Percentiles rank a stretch among this genome's conserved stretches.
These are phyloP conservation scores for Mormyrus proboscirostris DNA, from an alignment of 2,797 vertebrate species.

Conservation along the genomic window DNA sequence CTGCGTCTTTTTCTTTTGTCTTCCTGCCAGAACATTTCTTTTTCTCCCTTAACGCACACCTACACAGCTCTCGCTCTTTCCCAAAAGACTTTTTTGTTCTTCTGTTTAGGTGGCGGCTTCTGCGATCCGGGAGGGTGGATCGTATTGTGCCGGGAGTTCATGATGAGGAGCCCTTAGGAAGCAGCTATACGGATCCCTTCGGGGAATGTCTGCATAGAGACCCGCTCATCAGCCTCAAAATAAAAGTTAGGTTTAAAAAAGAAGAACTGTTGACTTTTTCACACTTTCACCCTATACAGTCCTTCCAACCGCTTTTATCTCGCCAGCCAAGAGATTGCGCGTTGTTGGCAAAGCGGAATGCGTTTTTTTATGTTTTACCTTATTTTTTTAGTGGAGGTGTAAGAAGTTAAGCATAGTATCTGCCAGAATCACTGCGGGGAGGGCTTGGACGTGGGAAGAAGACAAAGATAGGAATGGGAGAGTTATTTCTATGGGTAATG, in stretches of 20 bases:
- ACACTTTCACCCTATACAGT: neutral
- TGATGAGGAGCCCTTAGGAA: neutral
- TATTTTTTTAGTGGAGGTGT: constrained; percentile 17
- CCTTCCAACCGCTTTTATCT: neutral
- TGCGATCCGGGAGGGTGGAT: constrained; percentile 35
- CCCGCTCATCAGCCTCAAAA: neutral
- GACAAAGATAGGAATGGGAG: neutral
- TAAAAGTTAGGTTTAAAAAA: neutral
- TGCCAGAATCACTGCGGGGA: neutral
- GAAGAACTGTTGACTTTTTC: neutral
- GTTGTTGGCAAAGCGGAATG: neutral
- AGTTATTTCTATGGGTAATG: neutral
- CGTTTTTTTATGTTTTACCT: neutral
- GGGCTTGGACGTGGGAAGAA: neutral
- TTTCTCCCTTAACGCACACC: constrained; percentile 39
- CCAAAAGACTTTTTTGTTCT: constrained; percentile 32
- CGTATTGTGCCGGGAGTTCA: constrained; percentile 23
- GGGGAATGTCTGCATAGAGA: neutral
- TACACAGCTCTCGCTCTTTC: constrained; percentile 36
- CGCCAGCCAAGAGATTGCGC: neutral
- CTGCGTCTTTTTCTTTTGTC: constrained; percentile 42
- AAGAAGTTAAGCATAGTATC: neutral
- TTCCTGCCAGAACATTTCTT: constrained; percentile 34
- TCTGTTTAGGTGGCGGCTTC: constrained; percentile 27
- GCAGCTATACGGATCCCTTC: neutral